Percentiles rank a stretch among this genome's conserved stretches.
These are phyloP conservation scores for Phylloscopus trochilus DNA, from an alignment of 2,113 vertebrate genomes.

Conservation along the genomic window DNA sequence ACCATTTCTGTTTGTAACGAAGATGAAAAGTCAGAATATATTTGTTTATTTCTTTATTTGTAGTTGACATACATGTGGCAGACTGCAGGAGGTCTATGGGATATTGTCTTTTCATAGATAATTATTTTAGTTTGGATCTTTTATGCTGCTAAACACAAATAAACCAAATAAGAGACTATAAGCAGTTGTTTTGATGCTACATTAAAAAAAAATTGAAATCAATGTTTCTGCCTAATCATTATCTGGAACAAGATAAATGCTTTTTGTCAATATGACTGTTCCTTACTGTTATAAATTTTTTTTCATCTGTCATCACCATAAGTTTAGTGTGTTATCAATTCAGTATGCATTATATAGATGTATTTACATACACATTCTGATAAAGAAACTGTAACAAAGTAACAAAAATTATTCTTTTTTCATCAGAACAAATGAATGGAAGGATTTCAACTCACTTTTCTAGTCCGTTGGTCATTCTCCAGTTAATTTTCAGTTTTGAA, in stretches of 20 bases:
- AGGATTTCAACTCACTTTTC: neutral
- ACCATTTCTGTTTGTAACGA: neutral
- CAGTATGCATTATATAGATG: rapidly evolving
- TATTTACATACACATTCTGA: neutral
- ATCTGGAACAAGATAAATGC: neutral
- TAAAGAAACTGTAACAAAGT: neutral
- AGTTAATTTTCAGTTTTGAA: neutral
- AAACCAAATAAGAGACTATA: neutral
- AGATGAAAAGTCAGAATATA: neutral
- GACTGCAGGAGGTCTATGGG: neutral
- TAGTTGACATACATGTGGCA: neutral
- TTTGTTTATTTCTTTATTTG: neutral
- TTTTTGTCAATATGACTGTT: neutral
- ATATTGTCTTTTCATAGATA: neutral
- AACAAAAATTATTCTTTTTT: neutral
- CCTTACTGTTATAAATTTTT: neutral
- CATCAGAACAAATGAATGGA: neutral
- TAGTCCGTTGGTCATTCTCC: neutral
- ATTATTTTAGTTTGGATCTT: neutral
- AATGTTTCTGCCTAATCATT: neutral
- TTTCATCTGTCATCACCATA: neutral
- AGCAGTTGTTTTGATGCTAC: neutral
- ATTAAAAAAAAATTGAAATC: neutral
- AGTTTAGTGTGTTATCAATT: neutral
- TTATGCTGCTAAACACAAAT: neutral